Conservation (phyloP, 2,888 invertebrate species). For the Iselma pallidipennis region DNA sequence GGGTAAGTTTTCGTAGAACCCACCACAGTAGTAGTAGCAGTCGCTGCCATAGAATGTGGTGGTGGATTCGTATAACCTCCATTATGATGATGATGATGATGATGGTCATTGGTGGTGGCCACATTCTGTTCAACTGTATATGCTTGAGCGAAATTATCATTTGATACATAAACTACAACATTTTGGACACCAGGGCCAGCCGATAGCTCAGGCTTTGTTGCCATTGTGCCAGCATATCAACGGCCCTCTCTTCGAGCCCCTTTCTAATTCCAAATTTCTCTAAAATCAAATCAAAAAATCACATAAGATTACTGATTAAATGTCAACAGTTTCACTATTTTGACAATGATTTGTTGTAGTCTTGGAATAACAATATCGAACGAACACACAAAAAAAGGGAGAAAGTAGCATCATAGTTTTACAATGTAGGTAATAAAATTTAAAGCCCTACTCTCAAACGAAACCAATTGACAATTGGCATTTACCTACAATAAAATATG, state of each 20-base stretch:
- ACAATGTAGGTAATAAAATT: conserved; percentile 43
- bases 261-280: conserved; percentile 51
- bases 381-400: conserved; percentile 12
- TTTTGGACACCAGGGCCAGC: conserved; percentile 60
- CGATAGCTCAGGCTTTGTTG: conserved; percentile 77
- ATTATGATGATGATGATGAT: background rate
- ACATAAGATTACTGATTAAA: too few species aligned
- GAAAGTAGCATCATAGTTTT: conserved; percentile 33
- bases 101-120: conserved; percentile 31
- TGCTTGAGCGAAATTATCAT: conserved; percentile 60
- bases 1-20: conserved; percentile 40
- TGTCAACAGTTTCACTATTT: too few species aligned
- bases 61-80: conserved; percentile 39
- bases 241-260: conserved; percentile 61
- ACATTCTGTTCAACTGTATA: conserved; percentile 60
- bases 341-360: too few species aligned
- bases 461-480: too few species aligned
- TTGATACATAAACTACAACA: conserved; percentile 63
- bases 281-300: conserved; percentile 37
- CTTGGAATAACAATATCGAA: background rate
- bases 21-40: too few species aligned
- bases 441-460: conserved; percentile 30
- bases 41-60: conserved; percentile 51
- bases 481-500: too few species aligned
- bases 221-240: conserved; percentile 76